Base-by-base conservation (phyloP, 1,140 invertebrate species). In the Drosophila suzukii region DNA sequence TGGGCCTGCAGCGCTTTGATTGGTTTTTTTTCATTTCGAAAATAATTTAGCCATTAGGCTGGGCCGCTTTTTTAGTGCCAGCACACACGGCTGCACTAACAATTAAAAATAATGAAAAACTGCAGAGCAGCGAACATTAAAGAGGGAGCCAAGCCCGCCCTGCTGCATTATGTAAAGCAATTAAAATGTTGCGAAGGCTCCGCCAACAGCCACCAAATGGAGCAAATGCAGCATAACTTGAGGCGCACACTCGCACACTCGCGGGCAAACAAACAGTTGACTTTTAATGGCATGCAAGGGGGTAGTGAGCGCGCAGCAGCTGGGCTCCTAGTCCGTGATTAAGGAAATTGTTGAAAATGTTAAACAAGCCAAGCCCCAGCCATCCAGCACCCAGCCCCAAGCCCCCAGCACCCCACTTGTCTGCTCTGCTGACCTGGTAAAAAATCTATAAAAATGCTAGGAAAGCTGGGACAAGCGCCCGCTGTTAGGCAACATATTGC, bases 271-370 rank as follows among this genome's bases (percentile, higher is more conserved):
- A 80, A 80, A 75, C 68, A 65, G 75, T 85, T 78, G 79, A 83
- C 84, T 84, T 76, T 84, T 84, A 84, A 84, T 80, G 81, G 72
- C 81, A 79, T 83, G 82, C 62, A 71, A 78, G 67, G 63, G 47
- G 38, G 38, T 34, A 6, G 46, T 3, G 13, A 4, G n/a, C 3
- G 30, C 27, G 6, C 24, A 15, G 65, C 67, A 71, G 67, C 78
- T 39, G 50, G 34, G 53, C 13, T 76, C 66, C 82, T 86, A 88
- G 79, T 63, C 83, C 76, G 60, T 88, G 83, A 88, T 88, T 88
- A 88, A 88, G 77, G 86, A 88, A 88, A 88, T 88, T 88, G 83
- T 89, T 80, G 75, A 80, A 89, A 89, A 86, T 86, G 83, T 86
- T 89, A 79, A 86, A 80, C 84, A 88, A 89, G 80, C 77, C 81